Percentiles rank a stretch among this genome's conserved stretches.
Evolutionary conservation across 2,888 invertebrate genomes (phyloP).

Genomic region (Nymphalis urticae): DNA sequence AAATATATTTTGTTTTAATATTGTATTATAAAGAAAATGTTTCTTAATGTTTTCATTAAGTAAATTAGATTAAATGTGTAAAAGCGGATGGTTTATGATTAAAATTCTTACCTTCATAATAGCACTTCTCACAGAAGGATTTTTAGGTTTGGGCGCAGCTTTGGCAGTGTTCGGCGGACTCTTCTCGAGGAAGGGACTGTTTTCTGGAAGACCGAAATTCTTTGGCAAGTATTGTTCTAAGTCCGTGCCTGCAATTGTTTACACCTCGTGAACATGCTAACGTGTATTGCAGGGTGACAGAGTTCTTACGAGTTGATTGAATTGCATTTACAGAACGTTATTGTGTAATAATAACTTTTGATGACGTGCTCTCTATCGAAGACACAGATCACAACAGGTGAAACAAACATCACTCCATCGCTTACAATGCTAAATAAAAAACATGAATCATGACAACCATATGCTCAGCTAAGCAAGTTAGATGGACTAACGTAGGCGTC

Average conservation of each 20-base stretch:
- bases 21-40: too few species aligned
- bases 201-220: constrained; percentile 82
- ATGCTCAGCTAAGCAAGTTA: constrained; percentile 26
- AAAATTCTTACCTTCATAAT: constrained; percentile 63
- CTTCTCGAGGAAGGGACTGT: constrained; percentile 76
- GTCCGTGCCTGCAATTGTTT: constrained; percentile 77
- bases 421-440: constrained; percentile 33
- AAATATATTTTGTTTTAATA: too few species aligned
- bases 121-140: constrained; percentile 56
- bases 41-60: too few species aligned
- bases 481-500: constrained; percentile 36
- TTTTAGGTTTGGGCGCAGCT: constrained; percentile 65
- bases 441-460: constrained; percentile 35
- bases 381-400: constrained; percentile 26
- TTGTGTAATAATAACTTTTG: constrained; percentile 8
- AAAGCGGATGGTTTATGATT: neutral
- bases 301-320: constrained; percentile 10
- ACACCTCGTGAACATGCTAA: constrained; percentile 40
- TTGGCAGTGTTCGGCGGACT: constrained; percentile 74
- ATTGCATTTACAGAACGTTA: constrained; percentile 5
- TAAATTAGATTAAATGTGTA: too few species aligned
- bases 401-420: constrained; percentile 28
- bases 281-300: constrained; percentile 30
- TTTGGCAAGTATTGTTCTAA: constrained; percentile 84
- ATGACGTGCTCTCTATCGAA: constrained; percentile 29